Base-by-base conservation (phyloP, 1,140 invertebrate genomes). In the Solen grandis region DNA sequence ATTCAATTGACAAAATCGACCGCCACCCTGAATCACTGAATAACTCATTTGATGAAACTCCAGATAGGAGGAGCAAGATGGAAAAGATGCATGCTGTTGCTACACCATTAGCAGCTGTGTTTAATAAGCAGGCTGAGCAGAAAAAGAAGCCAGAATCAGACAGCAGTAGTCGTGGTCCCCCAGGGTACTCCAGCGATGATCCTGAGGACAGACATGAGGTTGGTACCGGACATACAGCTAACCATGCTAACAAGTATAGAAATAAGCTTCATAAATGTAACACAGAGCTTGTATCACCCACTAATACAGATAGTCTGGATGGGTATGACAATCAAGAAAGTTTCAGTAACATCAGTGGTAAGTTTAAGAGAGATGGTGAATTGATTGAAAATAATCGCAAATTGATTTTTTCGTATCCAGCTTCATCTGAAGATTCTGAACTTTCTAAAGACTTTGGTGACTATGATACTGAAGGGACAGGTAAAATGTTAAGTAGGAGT, bases 71-170 rank as follows among this genome's bases (percentile, higher is more conserved):
- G 31, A 80, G 77, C 46, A 60, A 27, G 33, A 63, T 80, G 69
- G 77, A 80, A 29, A 80, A 80, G 52, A 80, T 80, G 36, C 66
- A 72, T 72, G 77, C 66, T 70, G 66, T 80, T n/a, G 55, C 77
- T n/a, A 80, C 77, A 63, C 68, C 68, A n/a, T 31, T 80, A 41
- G 68, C 77, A 35, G 55, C 66, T 27, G 46, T 80, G 50, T 27
- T 46, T n/a, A 46, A 72, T 14, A 59, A 52, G 59, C 52, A 80
- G 73, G 68, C 63, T 36, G 50, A 72, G n/a, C 13, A 72, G 29
- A 80, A 54, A 59, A 72, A 65, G 22, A 63, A 41, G 68, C 54
- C 22, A 46, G 52, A 60, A 10, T 50, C 52, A 29, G 68, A 29
- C 3, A 35, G 54, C 5, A 41, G 57, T 19, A 46, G 41, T 46